Evolutionary conservation across 2,888 invertebrate species (phyloP).

Genomic region (Drosophila parthenogenetica): DNA sequence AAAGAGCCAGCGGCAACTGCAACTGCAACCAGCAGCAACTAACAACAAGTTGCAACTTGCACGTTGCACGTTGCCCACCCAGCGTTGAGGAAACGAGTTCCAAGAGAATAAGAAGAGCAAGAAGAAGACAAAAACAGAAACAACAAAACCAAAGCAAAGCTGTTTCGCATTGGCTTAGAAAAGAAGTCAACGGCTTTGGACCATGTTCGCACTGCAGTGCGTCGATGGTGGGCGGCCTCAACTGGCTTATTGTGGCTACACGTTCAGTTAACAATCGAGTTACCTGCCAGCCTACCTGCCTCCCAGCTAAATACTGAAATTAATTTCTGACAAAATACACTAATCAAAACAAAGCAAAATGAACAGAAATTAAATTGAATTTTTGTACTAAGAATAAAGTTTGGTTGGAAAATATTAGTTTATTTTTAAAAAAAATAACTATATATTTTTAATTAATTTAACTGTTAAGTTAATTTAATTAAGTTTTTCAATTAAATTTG

Average conservation of each 20-base stretch:
- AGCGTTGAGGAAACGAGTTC: conserved; percentile 58
- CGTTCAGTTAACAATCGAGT: conserved; percentile 22
- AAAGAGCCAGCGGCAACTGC: conserved; percentile 54
- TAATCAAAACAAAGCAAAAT: conserved; percentile 21
- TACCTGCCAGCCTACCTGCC: conserved; percentile 14
- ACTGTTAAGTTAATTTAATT: too few species aligned
- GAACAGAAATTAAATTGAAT: conserved; percentile 3
- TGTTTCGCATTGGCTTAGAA: conserved; percentile 41
- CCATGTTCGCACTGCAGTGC: conserved; percentile 46
- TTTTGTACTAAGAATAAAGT: too few species aligned
- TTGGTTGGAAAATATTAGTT: too few species aligned
- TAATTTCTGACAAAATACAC: conserved; percentile 26
- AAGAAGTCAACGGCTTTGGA: conserved; percentile 56
- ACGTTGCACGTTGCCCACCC: conserved; percentile 51
- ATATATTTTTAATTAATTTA: too few species aligned
- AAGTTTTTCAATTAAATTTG: too few species aligned
- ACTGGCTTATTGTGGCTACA: conserved; percentile 2
- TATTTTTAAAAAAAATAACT: too few species aligned
- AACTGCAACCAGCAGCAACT: conserved; percentile 13
- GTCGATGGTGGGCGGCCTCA: conserved; percentile 57
- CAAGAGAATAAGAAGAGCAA: conserved; percentile 33
- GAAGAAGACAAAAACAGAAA: conserved; percentile 11
- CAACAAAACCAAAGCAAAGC: conserved; percentile 25
- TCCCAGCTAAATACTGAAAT: conserved; percentile 23
- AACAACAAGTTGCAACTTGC: conserved; percentile 21